Conservation (phyloP, 2,113 vertebrate species). For the Ochotona curzoniae region DNA sequence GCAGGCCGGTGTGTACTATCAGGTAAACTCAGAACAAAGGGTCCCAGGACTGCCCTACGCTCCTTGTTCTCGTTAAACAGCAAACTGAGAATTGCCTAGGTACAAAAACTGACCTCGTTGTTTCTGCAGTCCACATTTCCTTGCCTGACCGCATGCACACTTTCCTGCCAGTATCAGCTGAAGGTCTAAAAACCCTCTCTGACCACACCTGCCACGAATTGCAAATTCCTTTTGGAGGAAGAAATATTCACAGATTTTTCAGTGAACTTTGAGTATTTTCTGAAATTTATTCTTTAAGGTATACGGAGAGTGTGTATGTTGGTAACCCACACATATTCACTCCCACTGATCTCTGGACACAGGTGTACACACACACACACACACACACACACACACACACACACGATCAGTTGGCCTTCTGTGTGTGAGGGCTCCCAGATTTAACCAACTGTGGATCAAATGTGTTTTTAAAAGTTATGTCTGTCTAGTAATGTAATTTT, state of each 20-base stretch:
- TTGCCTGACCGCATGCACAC: constrained; percentile 40
- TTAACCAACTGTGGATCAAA: neutral
- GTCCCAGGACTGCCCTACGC: neutral
- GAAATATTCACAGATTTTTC: constrained; percentile 42
- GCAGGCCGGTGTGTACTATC: neutral
- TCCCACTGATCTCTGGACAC: no score
- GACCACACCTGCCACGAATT: neutral
- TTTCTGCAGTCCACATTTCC: constrained; percentile 57
- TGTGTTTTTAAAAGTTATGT: neutral
- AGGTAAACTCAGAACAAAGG: neutral
- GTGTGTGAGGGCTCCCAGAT: neutral
- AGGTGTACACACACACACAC: neutral
- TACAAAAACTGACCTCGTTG: constrained; percentile 63
- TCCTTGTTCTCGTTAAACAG: neutral
- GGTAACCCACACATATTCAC: neutral
- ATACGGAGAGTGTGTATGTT: neutral
- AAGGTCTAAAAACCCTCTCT: constrained; percentile 24
- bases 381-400: neutral
- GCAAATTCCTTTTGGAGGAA: constrained; percentile 44
- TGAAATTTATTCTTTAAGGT: constrained; percentile 22
- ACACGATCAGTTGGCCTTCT: neutral
- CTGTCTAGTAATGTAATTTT: neutral
- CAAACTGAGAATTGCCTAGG: constrained; percentile 52
- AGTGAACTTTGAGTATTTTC: constrained; percentile 31
- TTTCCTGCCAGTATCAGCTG: constrained; percentile 66